Evolutionary conservation across 2,888 invertebrate species (phyloP), one percentile per base, ranked within the genome.

Genomic region (Eupeodes latifasciatus): DNA sequence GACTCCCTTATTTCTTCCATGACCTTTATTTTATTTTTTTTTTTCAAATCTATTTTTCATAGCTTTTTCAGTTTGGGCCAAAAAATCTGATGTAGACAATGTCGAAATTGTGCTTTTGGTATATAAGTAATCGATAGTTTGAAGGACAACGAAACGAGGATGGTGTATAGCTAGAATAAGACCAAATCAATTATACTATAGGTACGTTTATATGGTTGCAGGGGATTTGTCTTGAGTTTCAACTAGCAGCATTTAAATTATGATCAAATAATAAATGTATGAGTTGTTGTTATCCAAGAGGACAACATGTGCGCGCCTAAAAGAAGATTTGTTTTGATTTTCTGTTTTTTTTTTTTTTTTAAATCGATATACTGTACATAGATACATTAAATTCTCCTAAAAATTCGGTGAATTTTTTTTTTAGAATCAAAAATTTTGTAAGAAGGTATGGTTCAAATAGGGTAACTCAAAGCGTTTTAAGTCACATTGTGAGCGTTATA

Each of bases 11-110:
- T 27, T 78, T 62, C 27, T 59, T 19, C 82, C 82, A 44, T 83
- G 82, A 83, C 77, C 83, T 81, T 81, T 57, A 57, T 59, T 72
- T 5, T 40, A 40, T 40, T 7, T 40, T 40, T 36, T 36, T 36
- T 40, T 40, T 69, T 72, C n/a, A 34, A 59, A 44, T 59, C 47
- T 72, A 59, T 72, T 53, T 76, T 78, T 55, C 51, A 19, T 44
- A 6, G 27, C 12, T 59, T 5, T 59, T 4, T 67, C 55, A 44
- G 19, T 40, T 53, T 55, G n/a, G 47, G 83, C 74, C 83, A 83
- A 78, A 57, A 51, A 64, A 74, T 51, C 55, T 19, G 16, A 71
- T 67, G 59, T 51, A 49, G 55, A 44, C 69, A 77, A 27, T 27
- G 71, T 53, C 57, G 59, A 55, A 49, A 11, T 53, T 10, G 71